phyloP scores from a whole-genome alignment of 1,140 invertebrate genomes.

The Drosophila virilis region DNA sequence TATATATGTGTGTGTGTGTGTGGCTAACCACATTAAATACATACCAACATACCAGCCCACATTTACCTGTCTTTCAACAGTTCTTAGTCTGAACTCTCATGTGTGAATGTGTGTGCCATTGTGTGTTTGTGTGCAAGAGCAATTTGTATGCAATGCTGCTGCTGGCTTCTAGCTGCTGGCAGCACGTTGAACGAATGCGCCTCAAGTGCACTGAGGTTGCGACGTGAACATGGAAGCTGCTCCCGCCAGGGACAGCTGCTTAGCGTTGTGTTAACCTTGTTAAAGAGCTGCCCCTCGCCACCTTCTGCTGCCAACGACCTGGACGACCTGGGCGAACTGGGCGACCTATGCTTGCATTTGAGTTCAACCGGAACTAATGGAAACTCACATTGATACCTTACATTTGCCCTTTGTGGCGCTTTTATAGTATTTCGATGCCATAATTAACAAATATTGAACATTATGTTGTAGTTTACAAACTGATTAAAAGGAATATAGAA shows the following conservation, averaged over 20 bases:
- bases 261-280: constrained; percentile 67
- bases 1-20: constrained; percentile 20
- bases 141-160: constrained; percentile 73
- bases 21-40: constrained; percentile 26
- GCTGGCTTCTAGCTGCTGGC: constrained; percentile 41
- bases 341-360: constrained; percentile 15
- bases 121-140: constrained; percentile 21
- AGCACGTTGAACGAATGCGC: constrained; percentile 72
- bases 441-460: constrained; percentile 48
- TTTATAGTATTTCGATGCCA: constrained; percentile 20
- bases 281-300: constrained; percentile 46
- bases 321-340: constrained; percentile 35
- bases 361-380: constrained; percentile 18
- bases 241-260: constrained; percentile 45
- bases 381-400: constrained; percentile 23
- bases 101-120: constrained; percentile 27
- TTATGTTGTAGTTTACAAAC: background rate
- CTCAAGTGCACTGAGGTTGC: constrained; percentile 72
- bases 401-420: constrained; percentile 37
- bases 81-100: constrained; percentile 32
- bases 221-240: constrained; percentile 27
- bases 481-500: background rate
- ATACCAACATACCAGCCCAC: constrained; percentile 5
- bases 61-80: constrained; percentile 53
- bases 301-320: constrained; percentile 11